Evolutionary conservation across 1,140 invertebrate genomes (phyloP).

Genomic region (Yoshiicerus persimilis): DNA sequence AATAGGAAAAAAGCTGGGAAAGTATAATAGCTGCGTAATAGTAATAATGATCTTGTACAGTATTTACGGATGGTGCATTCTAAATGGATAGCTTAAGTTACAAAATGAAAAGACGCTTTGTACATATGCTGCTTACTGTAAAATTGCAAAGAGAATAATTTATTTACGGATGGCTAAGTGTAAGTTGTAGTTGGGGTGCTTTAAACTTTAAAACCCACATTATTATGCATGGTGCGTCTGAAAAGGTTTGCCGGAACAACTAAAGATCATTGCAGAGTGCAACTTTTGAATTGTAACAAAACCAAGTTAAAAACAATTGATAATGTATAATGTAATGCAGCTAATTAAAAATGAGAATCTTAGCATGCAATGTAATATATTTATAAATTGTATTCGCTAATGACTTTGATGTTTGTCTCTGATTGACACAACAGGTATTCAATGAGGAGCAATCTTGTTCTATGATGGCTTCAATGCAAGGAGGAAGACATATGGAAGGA

Average conservation of each 20-base stretch:
- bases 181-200: background rate
- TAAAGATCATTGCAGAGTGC: background rate
- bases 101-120: no score
- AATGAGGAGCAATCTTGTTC: constrained; percentile 45
- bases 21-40: background rate
- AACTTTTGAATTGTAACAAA: background rate
- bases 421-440: constrained; percentile 40
- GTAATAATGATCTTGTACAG: background rate
- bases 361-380: background rate
- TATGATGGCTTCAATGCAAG: constrained; percentile 45
- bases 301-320: background rate
- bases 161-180: background rate
- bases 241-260: background rate
- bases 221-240: background rate
- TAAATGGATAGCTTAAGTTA: no score
- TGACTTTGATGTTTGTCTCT: background rate
- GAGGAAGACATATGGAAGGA: constrained; percentile 31
- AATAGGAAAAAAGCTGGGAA: background rate
- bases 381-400: background rate
- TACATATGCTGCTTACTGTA: no score
- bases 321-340: no score
- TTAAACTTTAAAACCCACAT: background rate
- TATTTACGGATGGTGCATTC: background rate
- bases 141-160: background rate
- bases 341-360: background rate